Evolutionary conservation across 1,140 invertebrate species (phyloP).

Genomic region (Procambarus clarkii): DNA sequence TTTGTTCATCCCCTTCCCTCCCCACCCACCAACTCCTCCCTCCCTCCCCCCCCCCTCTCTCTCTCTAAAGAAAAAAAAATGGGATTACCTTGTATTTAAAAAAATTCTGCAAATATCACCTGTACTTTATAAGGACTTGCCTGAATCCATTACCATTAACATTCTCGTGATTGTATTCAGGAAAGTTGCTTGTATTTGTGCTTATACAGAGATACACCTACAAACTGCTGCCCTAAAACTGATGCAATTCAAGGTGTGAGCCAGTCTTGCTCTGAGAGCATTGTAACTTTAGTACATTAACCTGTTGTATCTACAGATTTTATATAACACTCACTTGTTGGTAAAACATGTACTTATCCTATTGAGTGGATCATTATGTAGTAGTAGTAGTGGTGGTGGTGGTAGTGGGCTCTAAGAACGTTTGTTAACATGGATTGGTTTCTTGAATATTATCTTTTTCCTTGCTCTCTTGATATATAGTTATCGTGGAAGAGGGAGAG

Average conservation of each 20-base stretch:
- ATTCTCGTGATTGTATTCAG: background rate
- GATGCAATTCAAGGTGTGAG: background rate
- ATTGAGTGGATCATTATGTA: background rate
- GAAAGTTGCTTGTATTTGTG: background rate
- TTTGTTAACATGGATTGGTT: background rate
- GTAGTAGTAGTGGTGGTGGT: background rate
- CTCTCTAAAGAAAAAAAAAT: background rate
- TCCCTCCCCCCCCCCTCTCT: too few species aligned
- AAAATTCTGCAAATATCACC: background rate
- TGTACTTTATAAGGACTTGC: background rate
- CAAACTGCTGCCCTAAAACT: background rate
- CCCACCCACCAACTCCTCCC: too few species aligned
- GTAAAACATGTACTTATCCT: background rate
- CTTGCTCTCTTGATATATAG: background rate
- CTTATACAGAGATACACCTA: background rate
- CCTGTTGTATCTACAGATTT: background rate
- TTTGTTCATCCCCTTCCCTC: background rate
- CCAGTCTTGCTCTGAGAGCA: background rate
- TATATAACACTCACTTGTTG: too few species aligned
- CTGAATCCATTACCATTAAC: background rate
- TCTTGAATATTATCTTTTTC: background rate
- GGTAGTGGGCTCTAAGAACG: background rate
- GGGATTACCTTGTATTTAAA: background rate
- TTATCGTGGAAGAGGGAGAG: background rate
- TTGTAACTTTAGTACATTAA: background rate